Evolutionary conservation across 2,113 vertebrate genomes (phyloP).

Genomic region (Leptobrachium ailaonicum): DNA sequence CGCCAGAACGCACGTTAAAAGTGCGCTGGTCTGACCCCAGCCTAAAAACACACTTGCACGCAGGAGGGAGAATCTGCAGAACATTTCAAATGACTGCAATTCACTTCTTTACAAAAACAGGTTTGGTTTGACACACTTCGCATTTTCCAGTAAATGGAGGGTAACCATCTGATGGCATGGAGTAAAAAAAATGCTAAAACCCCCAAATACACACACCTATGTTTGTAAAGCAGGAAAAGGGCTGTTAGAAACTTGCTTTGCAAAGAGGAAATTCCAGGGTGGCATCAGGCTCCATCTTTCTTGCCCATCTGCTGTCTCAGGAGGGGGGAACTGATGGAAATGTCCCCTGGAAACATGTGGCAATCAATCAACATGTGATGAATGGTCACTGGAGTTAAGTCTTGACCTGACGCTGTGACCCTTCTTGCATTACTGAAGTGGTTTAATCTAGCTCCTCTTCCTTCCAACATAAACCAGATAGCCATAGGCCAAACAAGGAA

Average conservation of each 20-base stretch:
- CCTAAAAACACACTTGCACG: too few relatives aligned
- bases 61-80: too few relatives aligned
- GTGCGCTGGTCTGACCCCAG: too few relatives aligned
- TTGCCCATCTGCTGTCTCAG: conserved; percentile 65
- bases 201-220: too few relatives aligned
- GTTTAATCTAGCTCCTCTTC: conserved; percentile 36
- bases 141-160: too few relatives aligned
- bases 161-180: too few relatives aligned
- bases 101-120: too few relatives aligned
- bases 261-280: conserved; percentile 71
- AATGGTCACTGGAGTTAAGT: conserved; percentile 76
- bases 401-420: conserved; percentile 66
- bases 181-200: too few relatives aligned
- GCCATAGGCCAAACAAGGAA: conserved; percentile 26
- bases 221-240: conserved; percentile 18
- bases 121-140: too few relatives aligned
- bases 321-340: conserved; percentile 67
- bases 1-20: too few relatives aligned
- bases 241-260: conserved; percentile 54
- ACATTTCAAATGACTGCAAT: too few relatives aligned
- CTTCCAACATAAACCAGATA: conserved; percentile 28
- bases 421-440: conserved; percentile 44
- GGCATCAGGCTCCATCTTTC: conserved; percentile 59
- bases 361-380: conserved; percentile 81
- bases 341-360: conserved; percentile 65